Conservation (phyloP, 2,113 vertebrate species). For the Zapus hudsonius region DNA sequence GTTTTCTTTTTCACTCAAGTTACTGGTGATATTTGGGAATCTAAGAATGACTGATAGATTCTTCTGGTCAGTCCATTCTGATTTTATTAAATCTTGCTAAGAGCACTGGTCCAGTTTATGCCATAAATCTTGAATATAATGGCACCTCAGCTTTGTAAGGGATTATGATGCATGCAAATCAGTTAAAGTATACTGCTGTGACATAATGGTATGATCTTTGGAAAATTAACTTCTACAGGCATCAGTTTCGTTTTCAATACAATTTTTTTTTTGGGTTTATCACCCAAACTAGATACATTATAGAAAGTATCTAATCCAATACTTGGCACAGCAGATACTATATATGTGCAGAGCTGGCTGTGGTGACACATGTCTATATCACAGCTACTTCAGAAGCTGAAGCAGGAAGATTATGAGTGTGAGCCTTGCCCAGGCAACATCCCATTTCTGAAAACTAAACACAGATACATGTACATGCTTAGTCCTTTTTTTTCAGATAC, state of each 20-base stretch:
- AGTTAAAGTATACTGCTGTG: background rate
- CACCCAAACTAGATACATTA: slow-evolving; percentile 26
- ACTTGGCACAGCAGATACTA: background rate
- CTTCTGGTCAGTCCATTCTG: background rate
- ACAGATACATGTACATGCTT: background rate
- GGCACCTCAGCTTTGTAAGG: slow-evolving; percentile 18
- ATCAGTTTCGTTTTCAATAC: slow-evolving; percentile 43
- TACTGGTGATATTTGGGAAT: slow-evolving; percentile 58
- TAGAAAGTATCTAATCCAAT: slow-evolving; percentile 14
- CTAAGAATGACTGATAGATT: slow-evolving; percentile 38
- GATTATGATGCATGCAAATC: slow-evolving; percentile 28
- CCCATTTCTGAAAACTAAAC: background rate
- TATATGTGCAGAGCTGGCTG: background rate
- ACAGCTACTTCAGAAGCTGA: background rate
- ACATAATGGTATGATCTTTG: background rate
- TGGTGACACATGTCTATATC: background rate
- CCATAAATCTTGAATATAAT: slow-evolving; percentile 35
- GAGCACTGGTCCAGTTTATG: slow-evolving; percentile 29
- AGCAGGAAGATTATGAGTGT: background rate
- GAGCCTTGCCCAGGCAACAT: background rate
- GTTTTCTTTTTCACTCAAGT: slow-evolving; percentile 73
- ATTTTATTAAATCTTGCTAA: slow-evolving; percentile 45
- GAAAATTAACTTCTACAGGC: slow-evolving; percentile 10
- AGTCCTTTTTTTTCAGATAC: slow-evolving; percentile 23
- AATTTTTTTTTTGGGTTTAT: slow-evolving; percentile 27